Base-by-base conservation (phyloP, 23 tunicate genomes). In the Halocynthia aurantium region DNA sequence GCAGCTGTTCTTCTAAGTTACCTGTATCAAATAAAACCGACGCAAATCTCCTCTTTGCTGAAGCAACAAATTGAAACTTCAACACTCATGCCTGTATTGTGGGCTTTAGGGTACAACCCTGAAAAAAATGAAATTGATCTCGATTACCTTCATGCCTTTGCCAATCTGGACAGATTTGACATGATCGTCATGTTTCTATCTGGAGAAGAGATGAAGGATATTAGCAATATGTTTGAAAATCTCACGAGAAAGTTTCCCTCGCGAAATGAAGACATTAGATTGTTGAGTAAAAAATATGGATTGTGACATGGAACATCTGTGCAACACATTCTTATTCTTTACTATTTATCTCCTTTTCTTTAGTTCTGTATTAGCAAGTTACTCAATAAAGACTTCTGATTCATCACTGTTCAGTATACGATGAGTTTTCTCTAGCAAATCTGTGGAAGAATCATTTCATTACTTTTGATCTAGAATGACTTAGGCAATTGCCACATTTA, bases 31-130 rank as follows among this genome's bases (percentile, higher is more conserved):
- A 55, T 89, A 8, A 19, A 62, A 19, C 82, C 85, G 22, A 15
- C n/a, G 19, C 40, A 19, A 9, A 58, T 89, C 56, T 77, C 84
- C 52, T 50, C 63, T 53, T 56, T 89, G 7, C 51, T 89, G 68
- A 89, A 89, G 61, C 85, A 89, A 51, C 96, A 89, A 76, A 82
- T 89, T 51, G 96, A 89, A 49, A 84, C 88, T 7, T 77, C 80
- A 52, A 64, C 82, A 15, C 75, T 89, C 13, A 44, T 75, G 44
- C 57, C 75, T 12, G 76, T 89, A 10, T 11, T 89, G 6, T 73
- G 62, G 5, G 58, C 82, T 62, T 84, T 89, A 20, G 7, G 17
- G 6, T 50, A 61, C 18, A 50, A 65, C 20, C 49, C 55, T 72
- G 84, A 57, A n/a, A 50, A 53, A 22, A 71, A 61, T 22, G 79